Evolutionary conservation across 2,113 vertebrate species (phyloP), one percentile per base, ranked within the genome.

Genomic region (Psittacus erithacus): DNA sequence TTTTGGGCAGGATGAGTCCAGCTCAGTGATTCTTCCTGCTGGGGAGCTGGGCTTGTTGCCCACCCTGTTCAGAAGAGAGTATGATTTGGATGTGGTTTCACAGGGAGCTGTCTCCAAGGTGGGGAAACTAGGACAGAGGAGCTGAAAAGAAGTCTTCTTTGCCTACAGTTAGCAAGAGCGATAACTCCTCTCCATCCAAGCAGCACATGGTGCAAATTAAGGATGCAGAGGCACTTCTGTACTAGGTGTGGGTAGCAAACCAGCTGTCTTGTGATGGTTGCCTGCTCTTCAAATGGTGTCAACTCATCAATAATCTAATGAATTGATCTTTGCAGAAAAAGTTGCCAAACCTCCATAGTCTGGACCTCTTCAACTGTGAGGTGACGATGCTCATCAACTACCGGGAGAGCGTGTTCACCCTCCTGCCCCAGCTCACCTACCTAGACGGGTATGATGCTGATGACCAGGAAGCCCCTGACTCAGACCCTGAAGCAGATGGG

Each of bases 331-430:
- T 78, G 88, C 97, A 98, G 98, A 98, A 98, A 96, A 98, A 98
- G 93, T 90, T 98, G 94, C 97, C 98, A n/a, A 97, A 98, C 88
- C 97, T 98, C 3, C 96, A 69, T 88, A 98, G 98, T 43, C 94
- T 98, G 95, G 98, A 98, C 92, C 97, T 98, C 84, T 99, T 98
- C 87, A 98, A 98, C 96, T 98, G 98, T 11, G 98, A 98, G 88
- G 98, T 99, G 94, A 99, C 98, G 1, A 98, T 97, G 82, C 97
- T 98, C 88, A 98, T 98, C 94, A 98, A 98, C 86, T 98, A 98
- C 96, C 68, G 97, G 28, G 98, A 99, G 86, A 98, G 98, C 16
- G 97, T 98, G 22, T 98, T 98, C 27, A 96, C 97, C 57, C 97
- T 98, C 18, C 97, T 98, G 86, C 98, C 98, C 18, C 98, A 98